Conservation (phyloP, 2,113 vertebrate species). For the Podilymbus podiceps region DNA sequence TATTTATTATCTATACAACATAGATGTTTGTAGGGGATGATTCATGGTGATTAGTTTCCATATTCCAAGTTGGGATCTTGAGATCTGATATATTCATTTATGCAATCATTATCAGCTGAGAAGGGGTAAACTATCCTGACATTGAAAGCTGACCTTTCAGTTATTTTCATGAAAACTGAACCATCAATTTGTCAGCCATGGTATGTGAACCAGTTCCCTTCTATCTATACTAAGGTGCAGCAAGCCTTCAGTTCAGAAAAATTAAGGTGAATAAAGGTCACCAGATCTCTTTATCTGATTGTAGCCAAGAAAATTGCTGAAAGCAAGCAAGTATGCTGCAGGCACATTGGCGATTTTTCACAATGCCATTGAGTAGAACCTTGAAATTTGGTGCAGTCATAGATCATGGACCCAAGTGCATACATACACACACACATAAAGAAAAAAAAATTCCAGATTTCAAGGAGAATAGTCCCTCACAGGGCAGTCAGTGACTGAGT, state of each 20-base stretch:
- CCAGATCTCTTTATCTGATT: constrained; percentile 29
- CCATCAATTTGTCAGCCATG: neutral
- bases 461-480: neutral
- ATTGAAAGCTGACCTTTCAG: neutral
- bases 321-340: neutral
- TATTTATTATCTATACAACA: neutral
- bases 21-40: neutral
- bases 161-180: neutral
- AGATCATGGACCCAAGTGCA: neutral
- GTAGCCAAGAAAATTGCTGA: constrained; percentile 35
- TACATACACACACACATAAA: neutral
- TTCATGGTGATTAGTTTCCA: neutral
- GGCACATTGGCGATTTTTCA: constrained; percentile 40
- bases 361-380: constrained; percentile 9
- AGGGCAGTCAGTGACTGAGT: neutral
- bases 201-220: neutral
- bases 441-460: neutral
- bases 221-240: neutral
- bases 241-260: constrained; percentile 25
- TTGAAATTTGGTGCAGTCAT: constrained; percentile 22
- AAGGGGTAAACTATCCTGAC: neutral
- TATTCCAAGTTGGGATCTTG: neutral
- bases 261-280: constrained; percentile 44
- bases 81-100: neutral
- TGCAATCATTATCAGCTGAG: neutral